Base-by-base conservation (phyloP, 2,888 invertebrate genomes). In the Erynnis tages region DNA sequence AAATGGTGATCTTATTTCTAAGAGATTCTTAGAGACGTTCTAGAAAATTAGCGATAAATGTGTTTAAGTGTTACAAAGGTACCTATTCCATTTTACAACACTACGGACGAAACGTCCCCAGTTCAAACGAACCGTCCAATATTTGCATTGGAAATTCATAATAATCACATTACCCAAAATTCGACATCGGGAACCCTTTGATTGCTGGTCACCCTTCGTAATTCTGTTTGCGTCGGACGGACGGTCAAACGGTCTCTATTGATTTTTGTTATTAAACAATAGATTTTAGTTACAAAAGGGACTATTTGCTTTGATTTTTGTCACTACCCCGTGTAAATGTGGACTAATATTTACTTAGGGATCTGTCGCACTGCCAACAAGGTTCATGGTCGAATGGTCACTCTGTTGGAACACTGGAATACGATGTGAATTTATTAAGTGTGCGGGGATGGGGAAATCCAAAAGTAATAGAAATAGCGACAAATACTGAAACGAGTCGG, bases 131-230 rank as follows among this genome's bases (percentile, higher is more conserved):
- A 66, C 57, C 61, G 76, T 76, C 74, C 78, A 79, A 70, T 86
- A 85, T 88, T 87, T 88, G 84, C 82, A 84, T 83, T 83, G 78
- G 80, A 78, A 84, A 86, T 83, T 82, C 70, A 80, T 82, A 82
- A 79, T 84, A 86, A 83, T 73, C 69, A 71, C 69, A 79, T 80
- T 78, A 80, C 54, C 54, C 61, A 52, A 56, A 62, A 60, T 58
- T 60, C 61, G 58, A 69, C 41, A 50, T 50, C 75, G 53, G 69
- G 68, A 70, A 68, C 79, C 81, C 77, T 83, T 82, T 86, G 83
- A 85, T 79, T 37, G 48, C 25, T 40, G 38, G 54, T 48, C 43
- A 41, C 53, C 53, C 48, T 30, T 27, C 2, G 44, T 50, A 50
- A 50, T 50, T 50, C 50, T 25, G 52, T 56, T 56, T 54, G 54